Base-by-base conservation (phyloP, 2,113 vertebrate species). In the Pituophis catenifer region DNA sequence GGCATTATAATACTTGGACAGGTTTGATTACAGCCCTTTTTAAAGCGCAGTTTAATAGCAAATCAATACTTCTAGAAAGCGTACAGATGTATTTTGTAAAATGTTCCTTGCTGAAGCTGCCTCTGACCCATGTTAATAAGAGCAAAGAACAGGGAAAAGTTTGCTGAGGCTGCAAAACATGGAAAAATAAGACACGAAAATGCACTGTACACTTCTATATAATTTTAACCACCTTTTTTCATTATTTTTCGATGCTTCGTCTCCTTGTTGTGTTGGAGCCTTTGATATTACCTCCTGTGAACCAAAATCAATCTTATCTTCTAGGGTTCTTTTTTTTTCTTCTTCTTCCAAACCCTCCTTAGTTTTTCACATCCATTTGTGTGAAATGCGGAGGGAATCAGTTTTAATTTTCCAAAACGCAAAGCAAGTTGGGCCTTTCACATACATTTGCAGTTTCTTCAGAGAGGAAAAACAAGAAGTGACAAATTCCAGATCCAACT, bases 61-160 rank as follows among this genome's bases (percentile, higher is more conserved):
- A 88, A 92, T 92, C 91, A 65, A 88, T 92, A 92, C 62, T 50
- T 59, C 48, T 88, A 38, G 50, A 92, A 92, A 88, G 44, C 2
- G 21, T 53, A 8, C 11, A 86, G 52, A 87, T 48, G 38, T 87
- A 62, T 87, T 59, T 24, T 50, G 55, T 53, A 65, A 92, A n/a
- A 38, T 29, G 17, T 88, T n/a, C 58, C 44, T 53, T 54, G 50
- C 11, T 38, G 29, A 26, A 70, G 23, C 58, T 38, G 17, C 33
- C 75, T 21, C 6, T 88, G 48, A 54, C 6, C 48, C 86, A 53
- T 53, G 19, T n/a, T 92, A 70, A 88, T 70, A 59, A 70, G 29
- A 88, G 3, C 8, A 44, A 88, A 58, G 29, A 13, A 52, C 26
- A 38, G 44, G 5, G 23, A 12, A 55, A 48, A 1, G 33, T 53